phyloP scores from a whole-genome alignment of 2,888 invertebrate genomes.

The Xestia ashworthii region DNA sequence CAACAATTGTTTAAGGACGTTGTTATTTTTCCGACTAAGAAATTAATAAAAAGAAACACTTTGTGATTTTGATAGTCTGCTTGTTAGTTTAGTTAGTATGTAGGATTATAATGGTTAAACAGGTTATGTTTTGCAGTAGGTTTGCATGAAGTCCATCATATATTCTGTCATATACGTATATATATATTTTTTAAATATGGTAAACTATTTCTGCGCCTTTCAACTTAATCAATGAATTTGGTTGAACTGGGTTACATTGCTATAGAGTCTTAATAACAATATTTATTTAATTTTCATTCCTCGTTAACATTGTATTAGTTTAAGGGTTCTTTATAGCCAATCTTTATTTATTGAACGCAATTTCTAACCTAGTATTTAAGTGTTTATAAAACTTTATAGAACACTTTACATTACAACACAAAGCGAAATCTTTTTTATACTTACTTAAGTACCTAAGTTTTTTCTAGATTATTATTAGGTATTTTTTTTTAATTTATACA shows the following conservation, averaged over 20 bases:
- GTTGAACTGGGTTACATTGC: background rate
- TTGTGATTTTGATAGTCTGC: constrained; percentile 14
- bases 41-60: background rate
- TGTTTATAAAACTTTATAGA: background rate
- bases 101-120: constrained; percentile 2
- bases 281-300: constrained; percentile 16
- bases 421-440: background rate
- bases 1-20: background rate
- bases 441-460: background rate
- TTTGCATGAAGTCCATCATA: background rate
- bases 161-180: background rate
- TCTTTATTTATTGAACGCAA: constrained; percentile 11
- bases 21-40: background rate
- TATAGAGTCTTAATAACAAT: background rate
- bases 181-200: background rate
- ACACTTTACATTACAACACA: background rate
- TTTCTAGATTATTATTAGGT: constrained; percentile 2
- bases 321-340: background rate
- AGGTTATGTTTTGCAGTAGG: background rate
- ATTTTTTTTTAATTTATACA: background rate
- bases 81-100: constrained; percentile 1
- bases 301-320: constrained; percentile 10
- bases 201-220: background rate
- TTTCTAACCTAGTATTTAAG: background rate
- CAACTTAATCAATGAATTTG: background rate